Base-by-base conservation (phyloP, 2,797 vertebrate genomes). In the Propithecus perrieri region DNA sequence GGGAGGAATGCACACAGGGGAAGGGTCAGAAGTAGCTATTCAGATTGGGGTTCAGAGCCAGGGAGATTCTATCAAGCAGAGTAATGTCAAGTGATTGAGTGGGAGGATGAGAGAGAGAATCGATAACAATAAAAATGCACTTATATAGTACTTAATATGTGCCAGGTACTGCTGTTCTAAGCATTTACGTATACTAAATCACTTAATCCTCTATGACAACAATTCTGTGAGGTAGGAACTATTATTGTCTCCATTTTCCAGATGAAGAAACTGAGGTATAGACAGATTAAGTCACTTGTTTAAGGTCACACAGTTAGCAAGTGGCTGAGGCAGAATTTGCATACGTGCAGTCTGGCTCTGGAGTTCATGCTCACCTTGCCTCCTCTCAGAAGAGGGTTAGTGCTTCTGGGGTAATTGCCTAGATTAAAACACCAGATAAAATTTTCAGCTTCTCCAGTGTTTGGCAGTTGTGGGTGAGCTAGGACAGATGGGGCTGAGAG, bases 11-110 rank as follows among this genome's bases (percentile, higher is more conserved):
- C 46, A 48, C 8, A 59, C 2, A 92, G 48, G 18, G n/a, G 43
- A 86, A 93, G 13, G 20, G 41, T 95, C 50, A 84, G 78, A 90
- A 81, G 48, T 76, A 50, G 14, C 84, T 91, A 92, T 69, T 96
- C n/a, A 85, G 48, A 35, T 78, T 85, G 74, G 38, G 22, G n/a
- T 94, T 89, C 71, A 96, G 83, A 92, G 59, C 28, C 48, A 71
- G 26, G 46, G 71, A 78, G 30, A 80, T 80, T 69, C 79, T 4
- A 95, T 55, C 53, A 95, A 95, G 53, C 26, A 89, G 75, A 24
- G 30, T 90, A 80, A 24, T 90, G 59, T 92, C 71, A 91, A 93
- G 57, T 89, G 69, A 89, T 94, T 93, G 87, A 87, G 50, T 69
- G 12, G 33, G 14, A 89, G 20, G 33, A 72, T 55, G 53, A n/a